These are phyloP conservation scores for Tetragonula carbonaria DNA, from an alignment of 2,888 invertebrate species.

Conservation along the genomic window DNA sequence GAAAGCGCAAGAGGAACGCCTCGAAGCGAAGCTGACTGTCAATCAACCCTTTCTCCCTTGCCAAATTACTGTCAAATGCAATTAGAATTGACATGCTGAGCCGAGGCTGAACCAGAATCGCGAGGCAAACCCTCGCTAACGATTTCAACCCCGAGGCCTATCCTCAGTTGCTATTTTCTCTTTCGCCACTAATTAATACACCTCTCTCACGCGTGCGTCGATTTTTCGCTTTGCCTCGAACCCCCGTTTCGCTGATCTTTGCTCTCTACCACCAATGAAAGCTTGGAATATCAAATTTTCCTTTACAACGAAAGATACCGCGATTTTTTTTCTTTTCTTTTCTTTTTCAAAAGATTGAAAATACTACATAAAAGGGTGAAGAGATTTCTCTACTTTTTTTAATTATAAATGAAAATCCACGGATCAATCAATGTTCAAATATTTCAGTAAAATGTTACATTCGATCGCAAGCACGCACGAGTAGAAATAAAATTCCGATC, in stretches of 20 bases:
- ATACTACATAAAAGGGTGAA: no score
- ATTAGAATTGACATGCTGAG: conserved; percentile 74
- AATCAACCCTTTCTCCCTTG: conserved; percentile 67
- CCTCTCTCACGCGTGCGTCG: conserved; percentile 61
- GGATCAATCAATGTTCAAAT: neutral
- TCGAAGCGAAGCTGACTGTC: conserved; percentile 59
- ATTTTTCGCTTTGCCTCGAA: conserved; percentile 33
- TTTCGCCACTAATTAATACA: conserved; percentile 72
- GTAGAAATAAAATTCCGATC: neutral
- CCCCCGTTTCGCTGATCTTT: neutral
- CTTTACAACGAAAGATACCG: neutral
- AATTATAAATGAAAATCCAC: no score
- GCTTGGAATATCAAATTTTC: neutral
- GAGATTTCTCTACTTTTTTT: no score
- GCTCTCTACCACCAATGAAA: neutral
- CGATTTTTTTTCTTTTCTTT: neutral
- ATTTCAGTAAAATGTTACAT: neutral
- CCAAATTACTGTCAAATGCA: conserved; percentile 78
- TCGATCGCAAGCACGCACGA: neutral
- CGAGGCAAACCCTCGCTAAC: conserved; percentile 73
- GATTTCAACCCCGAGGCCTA: conserved; percentile 72
- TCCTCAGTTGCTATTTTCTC: conserved; percentile 68
- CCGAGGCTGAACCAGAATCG: conserved; percentile 67
- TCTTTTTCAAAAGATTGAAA: neutral
- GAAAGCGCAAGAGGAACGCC: conserved; percentile 42